Conservation (phyloP, 2,888 invertebrate genomes). For the Tiphia femorata region DNA sequence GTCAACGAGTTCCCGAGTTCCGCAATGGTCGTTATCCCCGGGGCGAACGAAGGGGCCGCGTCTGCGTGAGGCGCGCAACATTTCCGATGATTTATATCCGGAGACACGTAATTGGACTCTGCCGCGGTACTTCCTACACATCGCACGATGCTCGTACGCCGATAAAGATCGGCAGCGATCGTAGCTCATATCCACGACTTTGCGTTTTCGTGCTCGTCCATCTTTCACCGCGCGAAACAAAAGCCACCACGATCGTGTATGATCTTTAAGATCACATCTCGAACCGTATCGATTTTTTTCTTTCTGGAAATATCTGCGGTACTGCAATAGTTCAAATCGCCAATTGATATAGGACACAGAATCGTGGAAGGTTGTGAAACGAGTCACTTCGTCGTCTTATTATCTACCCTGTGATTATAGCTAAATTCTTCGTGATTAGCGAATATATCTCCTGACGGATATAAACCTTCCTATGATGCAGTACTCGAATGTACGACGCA, state of each 20-base stretch:
- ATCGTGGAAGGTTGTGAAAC: too few species aligned
- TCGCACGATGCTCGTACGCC: slow-evolving; percentile 22
- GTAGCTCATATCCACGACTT: slow-evolving; percentile 18
- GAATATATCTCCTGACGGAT: too few species aligned
- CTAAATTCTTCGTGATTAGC: too few species aligned
- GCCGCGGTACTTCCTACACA: slow-evolving; percentile 35
- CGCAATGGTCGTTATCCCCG: slow-evolving; percentile 14
- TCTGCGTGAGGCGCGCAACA: slow-evolving; percentile 26
- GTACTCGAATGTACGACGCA: too few species aligned
- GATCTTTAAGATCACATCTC: slow-evolving; percentile 1
- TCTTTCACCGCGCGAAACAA: slow-evolving; percentile 3
- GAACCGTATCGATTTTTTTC: too few species aligned
- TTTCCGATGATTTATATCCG: slow-evolving; percentile 49
- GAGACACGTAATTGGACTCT: slow-evolving; percentile 40
- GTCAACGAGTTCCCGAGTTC: slow-evolving; percentile 12
- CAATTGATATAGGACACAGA: too few species aligned
- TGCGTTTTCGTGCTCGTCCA: slow-evolving; percentile 12
- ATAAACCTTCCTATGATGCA: too few species aligned
- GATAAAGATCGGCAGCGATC: slow-evolving; percentile 35
- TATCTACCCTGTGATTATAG: too few species aligned
- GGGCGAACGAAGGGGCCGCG: slow-evolving; percentile 24
- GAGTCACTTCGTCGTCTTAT: too few species aligned
- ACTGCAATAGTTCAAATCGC: too few species aligned
- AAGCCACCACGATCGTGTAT: not conserved
- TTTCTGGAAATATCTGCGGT: too few species aligned